A percentile compares a stretch with the other conserved stretches of the same genome.
phyloP scores from a whole-genome alignment of 2,888 invertebrate species.

The Cactoblastis cactorum region DNA sequence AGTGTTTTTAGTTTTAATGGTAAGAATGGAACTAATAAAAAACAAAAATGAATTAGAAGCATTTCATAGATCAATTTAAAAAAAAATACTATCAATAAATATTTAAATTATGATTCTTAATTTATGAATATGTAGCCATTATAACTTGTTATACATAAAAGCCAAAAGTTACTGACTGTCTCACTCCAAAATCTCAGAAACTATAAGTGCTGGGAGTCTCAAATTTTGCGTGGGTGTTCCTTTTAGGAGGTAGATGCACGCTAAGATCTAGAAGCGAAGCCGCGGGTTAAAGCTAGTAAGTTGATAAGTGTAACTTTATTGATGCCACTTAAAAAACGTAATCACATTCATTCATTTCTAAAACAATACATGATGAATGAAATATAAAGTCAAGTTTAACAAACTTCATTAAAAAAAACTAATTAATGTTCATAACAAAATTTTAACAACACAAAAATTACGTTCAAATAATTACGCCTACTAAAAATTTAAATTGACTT shows the following conservation, averaged over 20 bases:
- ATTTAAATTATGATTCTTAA: no score
- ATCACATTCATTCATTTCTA: no score
- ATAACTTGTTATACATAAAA: no score
- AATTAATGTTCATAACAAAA: not conserved
- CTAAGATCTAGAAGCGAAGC: no score
- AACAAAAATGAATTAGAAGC: slow-evolving; percentile 1
- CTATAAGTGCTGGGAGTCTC: no score
- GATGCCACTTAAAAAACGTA: not conserved
- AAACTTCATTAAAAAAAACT: not conserved
- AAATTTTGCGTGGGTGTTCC: no score
- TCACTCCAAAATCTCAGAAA: no score
- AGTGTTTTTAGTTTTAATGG: not conserved
- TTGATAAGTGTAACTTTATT: not conserved
- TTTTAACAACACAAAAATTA: not conserved
- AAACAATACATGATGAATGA: no score
- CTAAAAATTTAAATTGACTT: not conserved
- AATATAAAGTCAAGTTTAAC: not conserved
- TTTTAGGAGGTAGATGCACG: no score
- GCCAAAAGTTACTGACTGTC: no score
- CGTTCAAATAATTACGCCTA: not conserved
- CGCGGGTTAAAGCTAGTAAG: no score
- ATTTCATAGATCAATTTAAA: not conserved
- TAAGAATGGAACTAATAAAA: not conserved
- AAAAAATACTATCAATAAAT: not conserved
- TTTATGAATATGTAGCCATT: no score